These are phyloP conservation scores for Seira sanloemensis DNA, from an alignment of 2,888 invertebrate genomes.

Conservation along the genomic window DNA sequence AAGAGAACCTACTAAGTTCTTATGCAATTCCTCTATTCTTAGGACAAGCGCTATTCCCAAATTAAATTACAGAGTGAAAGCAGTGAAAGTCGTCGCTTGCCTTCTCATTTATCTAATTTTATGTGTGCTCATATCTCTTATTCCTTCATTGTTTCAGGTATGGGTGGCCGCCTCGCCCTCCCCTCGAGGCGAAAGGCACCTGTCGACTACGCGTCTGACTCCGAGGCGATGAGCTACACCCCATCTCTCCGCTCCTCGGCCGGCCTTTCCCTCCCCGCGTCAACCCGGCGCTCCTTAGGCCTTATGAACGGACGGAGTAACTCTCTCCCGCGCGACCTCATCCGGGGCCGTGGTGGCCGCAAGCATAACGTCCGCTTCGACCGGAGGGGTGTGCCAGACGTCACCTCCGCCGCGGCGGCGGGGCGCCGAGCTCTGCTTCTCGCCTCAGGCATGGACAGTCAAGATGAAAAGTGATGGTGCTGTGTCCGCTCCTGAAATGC, in stretches of 20 bases:
- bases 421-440: constrained; percentile 78
- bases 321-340: constrained; percentile 76
- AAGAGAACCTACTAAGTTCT: no score
- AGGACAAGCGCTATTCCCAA: no score
- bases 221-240: constrained; percentile 79
- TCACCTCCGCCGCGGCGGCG: constrained; percentile 72
- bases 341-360: constrained; percentile 75
- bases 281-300: constrained; percentile 77
- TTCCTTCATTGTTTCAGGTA: constrained; percentile 46
- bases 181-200: constrained; percentile 76
- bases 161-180: constrained; percentile 68
- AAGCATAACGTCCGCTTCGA: constrained; percentile 74
- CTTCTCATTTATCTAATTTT: no score
- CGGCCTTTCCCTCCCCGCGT: constrained; percentile 83
- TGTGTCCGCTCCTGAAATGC: constrained; percentile 88
- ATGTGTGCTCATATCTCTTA: not conserved
- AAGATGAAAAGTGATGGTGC: constrained; percentile 89
- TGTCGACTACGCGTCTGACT: constrained; percentile 96
- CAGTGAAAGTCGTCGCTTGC: not conserved
- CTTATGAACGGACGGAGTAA: constrained; percentile 75
- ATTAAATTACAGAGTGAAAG: not conserved
- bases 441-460: constrained; percentile 77
- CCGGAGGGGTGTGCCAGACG: constrained; percentile 72
- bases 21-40: no score
- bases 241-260: constrained; percentile 71